Evolutionary conservation across 2,113 vertebrate species (phyloP).

Genomic region (Spea multiplicata): DNA sequence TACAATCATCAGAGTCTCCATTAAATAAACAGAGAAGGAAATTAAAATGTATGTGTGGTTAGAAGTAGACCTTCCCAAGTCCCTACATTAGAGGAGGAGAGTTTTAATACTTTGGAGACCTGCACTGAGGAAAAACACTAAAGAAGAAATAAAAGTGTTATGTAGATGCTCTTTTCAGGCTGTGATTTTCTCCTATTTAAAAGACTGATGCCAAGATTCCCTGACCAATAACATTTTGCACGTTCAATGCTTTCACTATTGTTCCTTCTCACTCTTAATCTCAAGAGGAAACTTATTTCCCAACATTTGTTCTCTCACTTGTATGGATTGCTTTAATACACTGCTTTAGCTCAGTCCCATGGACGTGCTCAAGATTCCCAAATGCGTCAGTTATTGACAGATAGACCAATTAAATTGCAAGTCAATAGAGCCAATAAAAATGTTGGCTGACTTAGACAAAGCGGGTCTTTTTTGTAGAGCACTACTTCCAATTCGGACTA

Average conservation of each 20-base stretch:
- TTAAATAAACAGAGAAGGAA: too few species aligned
- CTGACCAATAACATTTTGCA: slow-evolving; percentile 19
- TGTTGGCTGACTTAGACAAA: slow-evolving; percentile 20
- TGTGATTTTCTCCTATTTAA: slow-evolving; percentile 10
- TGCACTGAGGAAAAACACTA: not conserved
- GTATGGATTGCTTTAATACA: slow-evolving; percentile 37
- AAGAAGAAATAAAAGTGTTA: too few species aligned
- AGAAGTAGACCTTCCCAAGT: too few species aligned
- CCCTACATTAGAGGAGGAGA: too few species aligned
- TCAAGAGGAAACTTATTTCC: slow-evolving; percentile 14
- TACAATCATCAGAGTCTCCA: too few species aligned
- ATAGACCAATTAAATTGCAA: slow-evolving; percentile 38
- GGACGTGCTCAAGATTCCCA: not conserved
- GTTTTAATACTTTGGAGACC: too few species aligned
- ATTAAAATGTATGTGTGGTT: too few species aligned
- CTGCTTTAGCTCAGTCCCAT: slow-evolving; percentile 6
- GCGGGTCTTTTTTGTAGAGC: slow-evolving; percentile 1
- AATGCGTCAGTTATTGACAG: slow-evolving; percentile 23
- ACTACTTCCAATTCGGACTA: not conserved
- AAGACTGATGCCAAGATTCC: slow-evolving; percentile 16
- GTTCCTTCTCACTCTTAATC: slow-evolving; percentile 20
- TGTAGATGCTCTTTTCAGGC: not conserved
- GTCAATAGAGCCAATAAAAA: slow-evolving; percentile 39
- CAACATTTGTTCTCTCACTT: slow-evolving; percentile 9
- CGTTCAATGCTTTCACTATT: slow-evolving; percentile 20